phyloP scores from a whole-genome alignment of 2,113 vertebrate genomes.

The Pteruthius melanotis region DNA sequence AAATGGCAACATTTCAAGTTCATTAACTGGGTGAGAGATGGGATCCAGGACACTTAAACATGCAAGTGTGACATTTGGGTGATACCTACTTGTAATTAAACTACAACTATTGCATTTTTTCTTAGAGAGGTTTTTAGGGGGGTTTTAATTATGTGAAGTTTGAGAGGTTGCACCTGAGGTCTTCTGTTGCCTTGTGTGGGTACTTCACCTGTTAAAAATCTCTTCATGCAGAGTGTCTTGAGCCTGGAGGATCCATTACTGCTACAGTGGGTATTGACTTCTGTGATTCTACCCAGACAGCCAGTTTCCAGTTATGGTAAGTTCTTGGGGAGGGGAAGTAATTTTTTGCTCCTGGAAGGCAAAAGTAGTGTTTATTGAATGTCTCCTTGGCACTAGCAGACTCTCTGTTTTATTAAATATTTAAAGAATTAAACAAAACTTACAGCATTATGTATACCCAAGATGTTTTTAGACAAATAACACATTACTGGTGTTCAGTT shows the following conservation, averaged over 20 bases:
- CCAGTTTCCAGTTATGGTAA: conserved; percentile 95
- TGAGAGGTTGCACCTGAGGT: neutral
- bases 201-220: conserved; percentile 55
- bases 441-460: neutral
- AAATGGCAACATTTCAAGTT: neutral
- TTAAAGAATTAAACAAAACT: neutral
- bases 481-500: neutral
- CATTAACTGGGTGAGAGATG: neutral
- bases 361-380: neutral
- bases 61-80: neutral
- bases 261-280: conserved; percentile 94
- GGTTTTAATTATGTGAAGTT: neutral
- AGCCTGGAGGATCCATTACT: conserved; percentile 83
- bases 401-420: neutral
- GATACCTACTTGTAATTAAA: neutral
- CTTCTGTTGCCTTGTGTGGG: neutral
- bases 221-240: conserved; percentile 82
- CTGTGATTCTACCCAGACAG: conserved; percentile 93
- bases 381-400: neutral
- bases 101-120: neutral
- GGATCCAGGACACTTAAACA: neutral
- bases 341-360: neutral
- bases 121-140: neutral
- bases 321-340: conserved; percentile 10
- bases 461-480: neutral